phyloP scores from a whole-genome alignment of 35 echinoderm and acorn worm genomes.

The Amphiura filiformis region DNA sequence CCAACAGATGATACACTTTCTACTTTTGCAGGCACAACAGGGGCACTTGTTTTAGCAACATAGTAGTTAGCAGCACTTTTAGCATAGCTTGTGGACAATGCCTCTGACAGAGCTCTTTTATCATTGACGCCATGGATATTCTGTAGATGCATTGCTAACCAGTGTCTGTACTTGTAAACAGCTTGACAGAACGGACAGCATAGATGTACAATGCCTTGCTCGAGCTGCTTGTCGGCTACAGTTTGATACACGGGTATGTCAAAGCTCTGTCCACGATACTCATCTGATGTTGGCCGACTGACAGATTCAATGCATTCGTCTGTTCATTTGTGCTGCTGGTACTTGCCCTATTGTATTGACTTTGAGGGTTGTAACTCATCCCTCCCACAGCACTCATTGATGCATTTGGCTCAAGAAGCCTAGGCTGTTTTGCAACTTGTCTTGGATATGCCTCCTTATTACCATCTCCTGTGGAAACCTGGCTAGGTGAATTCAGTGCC shows the following conservation, averaged over 20 bases:
- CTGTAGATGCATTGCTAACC: background rate
- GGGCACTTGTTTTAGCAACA: background rate
- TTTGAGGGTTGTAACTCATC: too few relatives aligned
- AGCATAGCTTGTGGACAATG: background rate
- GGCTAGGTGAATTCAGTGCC: background rate
- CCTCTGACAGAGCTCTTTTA: background rate
- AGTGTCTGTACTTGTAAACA: background rate
- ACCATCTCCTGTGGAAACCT: background rate
- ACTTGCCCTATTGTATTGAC: background rate
- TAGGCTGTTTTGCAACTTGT: background rate
- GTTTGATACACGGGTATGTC: background rate
- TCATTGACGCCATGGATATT: background rate
- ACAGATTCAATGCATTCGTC: background rate
- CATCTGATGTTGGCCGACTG: background rate
- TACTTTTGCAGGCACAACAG: background rate
- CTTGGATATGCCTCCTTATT: background rate
- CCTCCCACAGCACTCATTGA: background rate
- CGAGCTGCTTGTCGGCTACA: background rate
- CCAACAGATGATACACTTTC: background rate
- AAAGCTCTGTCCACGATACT: background rate
- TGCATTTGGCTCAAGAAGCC: background rate
- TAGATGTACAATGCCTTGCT: background rate
- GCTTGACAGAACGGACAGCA: background rate
- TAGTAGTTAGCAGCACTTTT: constrained; percentile 3
- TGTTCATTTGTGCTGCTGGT: background rate